Evolutionary conservation across 2,113 vertebrate genomes (phyloP), one percentile per base, ranked within the genome.

Genomic region (Cichladusa arquata): DNA sequence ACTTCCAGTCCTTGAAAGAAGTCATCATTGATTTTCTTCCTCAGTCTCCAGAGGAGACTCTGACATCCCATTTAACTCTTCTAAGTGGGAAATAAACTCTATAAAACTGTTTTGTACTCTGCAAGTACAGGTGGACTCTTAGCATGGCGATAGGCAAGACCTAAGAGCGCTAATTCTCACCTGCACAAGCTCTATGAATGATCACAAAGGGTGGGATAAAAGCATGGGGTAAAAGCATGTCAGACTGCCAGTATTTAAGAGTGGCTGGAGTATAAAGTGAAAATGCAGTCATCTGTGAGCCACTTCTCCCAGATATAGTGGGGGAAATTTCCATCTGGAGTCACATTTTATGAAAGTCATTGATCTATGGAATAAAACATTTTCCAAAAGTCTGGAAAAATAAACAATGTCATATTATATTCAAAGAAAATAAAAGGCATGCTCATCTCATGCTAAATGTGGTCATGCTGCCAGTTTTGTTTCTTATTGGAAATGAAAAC

Each of bases 341-440:
- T 81, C 36, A 4, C 83, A 19, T 92, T 38, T 86, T 94, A 51
- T 54, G 42, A 62, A 26, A 81, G 62, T 23, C 31, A 36, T 76
- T 80, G 67, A 78, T 83, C 82, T 88, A 5, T 74, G 77, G 69
- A 86, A 74, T 86, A 81, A 95, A 93, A 72, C 22, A 28, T 74
- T 93, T 73, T 83, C 36, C 40, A 84, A 56, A 90, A 81, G 64
- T 47, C 71, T 88, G 73, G 64, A 60, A 92, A 96, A 95, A 93
- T 67, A 95, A 96, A 92, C 71, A 88, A 84, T 81, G 64, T 81
- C 38, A 4, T 70, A 60, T 77, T 80, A 50, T 70, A 86, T 66
- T 81, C 33, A 31, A 90, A 82, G 84, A 77, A 81, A 83, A 86
- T 65, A 58, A 83, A 81, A 79, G 53, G n/a, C 73, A 50, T 0